Evolutionary conservation across 2,797 vertebrate genomes (phyloP), one percentile per base, ranked within the genome.

Genomic region (Esox lucius): DNA sequence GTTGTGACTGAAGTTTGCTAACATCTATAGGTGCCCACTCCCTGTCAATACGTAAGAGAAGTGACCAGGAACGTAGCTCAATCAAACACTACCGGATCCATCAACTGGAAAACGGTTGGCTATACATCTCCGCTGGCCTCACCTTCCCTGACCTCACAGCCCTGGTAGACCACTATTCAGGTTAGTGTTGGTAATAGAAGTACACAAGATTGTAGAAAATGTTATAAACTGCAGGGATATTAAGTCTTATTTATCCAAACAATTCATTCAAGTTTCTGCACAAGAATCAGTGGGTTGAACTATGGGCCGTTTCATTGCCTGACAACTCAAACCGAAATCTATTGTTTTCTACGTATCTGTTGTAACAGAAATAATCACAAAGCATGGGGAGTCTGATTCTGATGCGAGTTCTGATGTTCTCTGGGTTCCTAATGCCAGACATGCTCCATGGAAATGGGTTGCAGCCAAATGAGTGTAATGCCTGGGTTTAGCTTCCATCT

Each of bases 101-200:
- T 12, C 49, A 73, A 53, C 77, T 95, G 62, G 90, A 93, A 59
- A 96, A 95, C 0, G 88, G 92, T 70, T 95, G 94, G 92, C 78
- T 93, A 72, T 95, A 94, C 86, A 94, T 95, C 84, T 91, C 94
- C 0, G 93, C 93, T 0, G 16, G 90, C 4, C 89, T 95, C 84
- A 95, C 95, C 35, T 95, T 95, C 81, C 84, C 93, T 39, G 90
- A 85, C 0, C 90, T 95, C 46, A 87, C 90, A 0, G 88, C 89
- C 19, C 79, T 95, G 71, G 92, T 95, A 76, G 93, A 95, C 1
- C 89, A 93, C 81, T 95, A 95, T 82, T 92, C 94, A 0, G 93
- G 94, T 95, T 90, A 71, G 42, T 26, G 12, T 16, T 13, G 56
- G 11, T 61, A 5, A 22, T 61, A 12, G 6, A 24, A 61, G 56